These are phyloP conservation scores for Lordiphosa andalusiaca DNA, from an alignment of 2,888 invertebrate genomes.

Conservation along the genomic window DNA sequence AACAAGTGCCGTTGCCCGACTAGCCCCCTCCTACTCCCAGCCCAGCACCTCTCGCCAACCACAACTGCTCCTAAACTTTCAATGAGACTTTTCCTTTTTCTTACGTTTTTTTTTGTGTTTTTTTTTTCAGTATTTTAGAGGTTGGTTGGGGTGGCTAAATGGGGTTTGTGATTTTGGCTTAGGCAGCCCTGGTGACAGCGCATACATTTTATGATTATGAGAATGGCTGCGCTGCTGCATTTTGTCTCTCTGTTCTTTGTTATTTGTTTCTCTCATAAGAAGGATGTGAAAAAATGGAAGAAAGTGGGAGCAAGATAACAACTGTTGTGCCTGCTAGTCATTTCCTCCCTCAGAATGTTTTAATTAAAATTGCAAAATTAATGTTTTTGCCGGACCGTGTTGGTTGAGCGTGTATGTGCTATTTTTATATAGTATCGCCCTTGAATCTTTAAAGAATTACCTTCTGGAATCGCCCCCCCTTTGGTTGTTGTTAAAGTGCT, in stretches of 20 bases:
- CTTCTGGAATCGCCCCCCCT: neutral
- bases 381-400: conserved; percentile 50
- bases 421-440: no score
- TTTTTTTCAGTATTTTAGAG: neutral
- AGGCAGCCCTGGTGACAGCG: conserved; percentile 55
- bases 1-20: conserved; percentile 55
- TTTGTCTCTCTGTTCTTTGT: conserved; percentile 13
- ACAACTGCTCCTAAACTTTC: neutral
- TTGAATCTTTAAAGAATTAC: no score
- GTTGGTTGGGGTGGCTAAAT: neutral
- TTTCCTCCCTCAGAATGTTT: conserved; percentile 46
- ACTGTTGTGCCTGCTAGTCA: conserved; percentile 2
- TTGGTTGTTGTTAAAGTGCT: conserved; percentile 57
- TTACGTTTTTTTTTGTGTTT: conserved; percentile 14
- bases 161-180: conserved; percentile 1
- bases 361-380: conserved; percentile 75
- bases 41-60: neutral
- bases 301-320: conserved; percentile 16
- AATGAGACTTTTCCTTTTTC: conserved; percentile 8
- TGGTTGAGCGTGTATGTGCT: neutral
- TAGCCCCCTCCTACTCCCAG: neutral
- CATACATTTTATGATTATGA: conserved; percentile 73
- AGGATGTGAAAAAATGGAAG: conserved; percentile 2
- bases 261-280: conserved; percentile 14
- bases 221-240: conserved; percentile 28